phyloP scores from a whole-genome alignment of 2,797 vertebrate genomes.

The Triplophysa yarkandensis region DNA sequence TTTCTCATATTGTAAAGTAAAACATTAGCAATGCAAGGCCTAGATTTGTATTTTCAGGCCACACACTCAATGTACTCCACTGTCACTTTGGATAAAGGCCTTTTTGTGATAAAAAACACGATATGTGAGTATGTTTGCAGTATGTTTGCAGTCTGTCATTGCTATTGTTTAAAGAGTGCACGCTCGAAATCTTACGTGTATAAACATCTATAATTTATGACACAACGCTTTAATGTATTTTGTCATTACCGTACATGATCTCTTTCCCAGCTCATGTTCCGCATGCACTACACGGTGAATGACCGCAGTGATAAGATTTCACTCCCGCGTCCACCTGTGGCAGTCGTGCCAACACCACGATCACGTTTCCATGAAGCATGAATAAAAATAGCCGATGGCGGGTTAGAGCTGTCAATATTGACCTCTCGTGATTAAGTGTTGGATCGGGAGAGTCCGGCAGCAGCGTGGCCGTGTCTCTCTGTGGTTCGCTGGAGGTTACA shows the following conservation, averaged over 20 bases:
- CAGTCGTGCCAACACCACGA: background rate
- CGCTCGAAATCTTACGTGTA: too few relatives aligned
- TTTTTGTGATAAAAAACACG: too few relatives aligned
- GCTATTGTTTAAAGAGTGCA: too few relatives aligned
- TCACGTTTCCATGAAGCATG: constrained; percentile 47
- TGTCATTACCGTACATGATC: background rate
- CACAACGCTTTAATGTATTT: too few relatives aligned
- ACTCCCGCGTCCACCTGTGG: constrained; percentile 16
- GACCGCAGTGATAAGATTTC: background rate
- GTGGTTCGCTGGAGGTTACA: constrained; percentile 45
- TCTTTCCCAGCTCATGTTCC: background rate
- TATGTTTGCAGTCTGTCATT: too few relatives aligned
- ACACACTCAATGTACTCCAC: too few relatives aligned
- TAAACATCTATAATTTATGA: too few relatives aligned
- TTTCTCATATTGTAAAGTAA: too few relatives aligned
- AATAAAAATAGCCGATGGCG: constrained; percentile 37
- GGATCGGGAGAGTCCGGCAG: constrained; percentile 15
- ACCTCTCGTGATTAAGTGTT: constrained; percentile 46
- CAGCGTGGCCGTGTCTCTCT: constrained; percentile 30
- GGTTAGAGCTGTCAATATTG: constrained; percentile 51
- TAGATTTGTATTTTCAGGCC: too few relatives aligned
- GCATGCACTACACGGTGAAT: background rate
- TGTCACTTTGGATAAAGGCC: too few relatives aligned
- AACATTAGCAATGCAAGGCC: too few relatives aligned
- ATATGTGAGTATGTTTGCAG: too few relatives aligned